Evolutionary conservation across 2,888 invertebrate genomes (phyloP), one percentile per base, ranked within the genome.

Genomic region (Salticus scenicus): DNA sequence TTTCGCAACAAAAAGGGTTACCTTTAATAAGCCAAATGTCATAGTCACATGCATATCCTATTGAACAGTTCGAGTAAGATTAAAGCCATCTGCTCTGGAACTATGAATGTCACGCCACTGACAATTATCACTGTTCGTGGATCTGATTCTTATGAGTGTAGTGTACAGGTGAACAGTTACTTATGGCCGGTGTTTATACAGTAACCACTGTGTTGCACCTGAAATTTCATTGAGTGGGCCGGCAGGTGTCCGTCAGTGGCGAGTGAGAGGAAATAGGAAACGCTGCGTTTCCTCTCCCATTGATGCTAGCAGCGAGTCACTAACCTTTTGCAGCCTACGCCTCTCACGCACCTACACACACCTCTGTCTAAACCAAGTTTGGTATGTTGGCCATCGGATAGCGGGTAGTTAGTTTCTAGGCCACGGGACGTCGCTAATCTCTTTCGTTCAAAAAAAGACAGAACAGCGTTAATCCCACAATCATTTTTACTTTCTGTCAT

Each of bases 221-320:
- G 57, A 57, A 57, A 24, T 47, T 57, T 24, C 67, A 67, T 67
- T 17, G 67, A 20, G 33, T 33, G 20, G 37, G 67, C 67, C 31
- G 33, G 67, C 37, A 37, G 66, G 31, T 57, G 57, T 57, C 66
- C 30, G 30, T 66, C 30, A 66, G 67, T 75, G 51, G 74, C 42
- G 73, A 57, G 67, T 33, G 0, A 74, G 69, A 84, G 83, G 83
- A 84, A 84, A 84, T 84, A 84, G 83, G 83, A 84, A 84, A 84
- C 83, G 73, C 73, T 69, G 73, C 77, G 73, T 73, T 84, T 84
- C 83, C 83, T 84, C 63, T 63, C 73, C n/a, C 67, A 73, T 84
- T 84, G 73, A 84, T 47, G 77, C 33, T 17, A 57, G 66, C 72
- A 73, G 28, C 67, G 74, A 81, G 81, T 81, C 83, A 84, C 66